Conservation (phyloP, 1,140 invertebrate genomes). For the Anoplophora glabripennis region DNA sequence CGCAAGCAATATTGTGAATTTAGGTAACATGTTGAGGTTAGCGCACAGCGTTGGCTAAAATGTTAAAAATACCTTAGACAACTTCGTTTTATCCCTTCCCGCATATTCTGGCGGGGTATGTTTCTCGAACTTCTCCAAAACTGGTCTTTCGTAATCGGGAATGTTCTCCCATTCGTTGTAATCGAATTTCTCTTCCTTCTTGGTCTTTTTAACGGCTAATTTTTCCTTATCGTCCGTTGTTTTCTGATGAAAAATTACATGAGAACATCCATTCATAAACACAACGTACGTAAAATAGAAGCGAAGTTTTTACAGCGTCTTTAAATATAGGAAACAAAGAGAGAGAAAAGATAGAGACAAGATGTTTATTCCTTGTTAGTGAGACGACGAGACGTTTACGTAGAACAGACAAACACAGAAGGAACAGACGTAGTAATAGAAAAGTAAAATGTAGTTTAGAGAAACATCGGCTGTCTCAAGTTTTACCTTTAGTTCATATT, state of each 20-base stretch:
- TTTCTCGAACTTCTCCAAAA: constrained; percentile 63
- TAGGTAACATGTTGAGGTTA: background rate
- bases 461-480: background rate
- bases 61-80: constrained; percentile 41
- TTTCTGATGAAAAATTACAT: constrained; percentile 31
- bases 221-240: constrained; percentile 50
- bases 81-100: constrained; percentile 46
- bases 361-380: constrained; percentile 11
- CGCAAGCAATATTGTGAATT: background rate
- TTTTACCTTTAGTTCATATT: constrained; percentile 47
- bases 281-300: background rate
- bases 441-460: constrained; percentile 24
- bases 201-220: constrained; percentile 35
- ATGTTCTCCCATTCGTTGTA: constrained; percentile 70
- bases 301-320: no score
- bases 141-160: constrained; percentile 66
- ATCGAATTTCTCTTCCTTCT: constrained; percentile 52
- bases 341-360: constrained; percentile 1
- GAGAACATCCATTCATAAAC: no score
- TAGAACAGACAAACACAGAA: constrained; percentile 19
- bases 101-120: constrained; percentile 41
- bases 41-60: background rate
- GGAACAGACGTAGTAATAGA: constrained; percentile 21
- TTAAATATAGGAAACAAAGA: constrained; percentile 1
- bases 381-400: constrained; percentile 13